Evolutionary conservation across 2,888 invertebrate species (phyloP), one percentile per base, ranked within the genome.

Genomic region (Andrena haemorrhoa): DNA sequence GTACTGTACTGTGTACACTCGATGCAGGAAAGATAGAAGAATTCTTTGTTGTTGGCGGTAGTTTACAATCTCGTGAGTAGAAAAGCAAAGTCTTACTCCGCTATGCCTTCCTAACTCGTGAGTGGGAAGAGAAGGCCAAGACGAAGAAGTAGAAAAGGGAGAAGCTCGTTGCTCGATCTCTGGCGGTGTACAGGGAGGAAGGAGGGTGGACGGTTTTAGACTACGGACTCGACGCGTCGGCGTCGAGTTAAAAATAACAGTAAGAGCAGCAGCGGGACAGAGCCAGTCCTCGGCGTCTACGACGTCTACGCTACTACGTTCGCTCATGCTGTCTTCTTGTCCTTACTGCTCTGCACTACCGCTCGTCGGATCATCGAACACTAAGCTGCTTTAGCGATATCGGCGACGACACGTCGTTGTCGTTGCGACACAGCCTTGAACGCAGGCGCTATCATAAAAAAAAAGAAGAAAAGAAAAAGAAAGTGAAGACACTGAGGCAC

Each of bases 211-310:
- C 93, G 91, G 91, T 93, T 93, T 93, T 92, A 93, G 92, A 93
- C 91, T 92, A 88, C 90, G 91, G 89, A 90, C 90, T 90, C 91
- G 93, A 90, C 93, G 92, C 92, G 92, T 92, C 92, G 92, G 92
- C 92, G 92, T 92, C 91, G 91, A 90, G 93, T 94, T 93, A 93
- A 94, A 94, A 93, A 94, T 93, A 94, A 93, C 93, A 92, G 92
- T 91, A 92, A 88, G 83, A 86, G 82, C 86, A 68, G 79, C 90
- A 91, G 87, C 89, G 90, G 90, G 89, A 90, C 90, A 89, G 90
- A 90, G 90, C 91, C 91, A 91, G 90, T 90, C 89, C 84, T 87
- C 85, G 84, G 68, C 88, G 79, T 88, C 84, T 76, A 81, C 87
- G 79, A 85, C 84, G 84, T 82, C 84, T 74, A 84, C 87, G 78